phyloP scores from a whole-genome alignment of 1,140 invertebrate species.

The Drosophila bocqueti region DNA sequence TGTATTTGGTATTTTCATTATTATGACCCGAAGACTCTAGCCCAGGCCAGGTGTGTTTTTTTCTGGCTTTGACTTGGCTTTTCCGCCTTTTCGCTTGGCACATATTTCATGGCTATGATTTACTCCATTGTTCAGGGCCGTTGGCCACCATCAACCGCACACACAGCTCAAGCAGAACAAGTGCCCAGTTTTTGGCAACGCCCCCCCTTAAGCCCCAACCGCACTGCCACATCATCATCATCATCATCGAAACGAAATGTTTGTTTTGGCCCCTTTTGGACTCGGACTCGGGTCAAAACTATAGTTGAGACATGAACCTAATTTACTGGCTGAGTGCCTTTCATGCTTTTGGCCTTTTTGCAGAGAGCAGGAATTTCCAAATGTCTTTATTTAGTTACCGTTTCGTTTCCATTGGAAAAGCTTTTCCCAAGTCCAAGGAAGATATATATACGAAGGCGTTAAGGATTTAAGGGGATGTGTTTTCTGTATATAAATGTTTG shows the following conservation, averaged over 20 bases:
- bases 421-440: neutral
- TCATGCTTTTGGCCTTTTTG: slow-evolving; percentile 53
- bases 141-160: slow-evolving; percentile 50
- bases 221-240: slow-evolving; percentile 12
- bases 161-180: slow-evolving; percentile 77
- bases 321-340: slow-evolving; percentile 81
- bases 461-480: neutral
- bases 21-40: slow-evolving; percentile 47
- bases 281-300: slow-evolving; percentile 68
- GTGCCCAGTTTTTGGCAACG: slow-evolving; percentile 67
- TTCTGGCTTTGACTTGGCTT: slow-evolving; percentile 10
- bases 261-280: slow-evolving; percentile 63
- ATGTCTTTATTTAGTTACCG: slow-evolving; percentile 76
- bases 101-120: slow-evolving; percentile 83
- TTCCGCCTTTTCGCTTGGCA: slow-evolving; percentile 56
- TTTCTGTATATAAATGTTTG: neutral
- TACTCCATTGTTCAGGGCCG: slow-evolving; percentile 79
- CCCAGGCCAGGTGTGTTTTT: slow-evolving; percentile 4
- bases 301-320: slow-evolving; percentile 82
- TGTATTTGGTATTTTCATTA: slow-evolving; percentile 73
- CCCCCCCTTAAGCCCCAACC: slow-evolving; percentile 7
- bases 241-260: slow-evolving; percentile 58
- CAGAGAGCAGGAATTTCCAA: slow-evolving; percentile 44
- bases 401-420: slow-evolving; percentile 27
- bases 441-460: neutral